phyloP scores from a whole-genome alignment of 2,888 invertebrate species.

The Ptilodon capucinus region DNA sequence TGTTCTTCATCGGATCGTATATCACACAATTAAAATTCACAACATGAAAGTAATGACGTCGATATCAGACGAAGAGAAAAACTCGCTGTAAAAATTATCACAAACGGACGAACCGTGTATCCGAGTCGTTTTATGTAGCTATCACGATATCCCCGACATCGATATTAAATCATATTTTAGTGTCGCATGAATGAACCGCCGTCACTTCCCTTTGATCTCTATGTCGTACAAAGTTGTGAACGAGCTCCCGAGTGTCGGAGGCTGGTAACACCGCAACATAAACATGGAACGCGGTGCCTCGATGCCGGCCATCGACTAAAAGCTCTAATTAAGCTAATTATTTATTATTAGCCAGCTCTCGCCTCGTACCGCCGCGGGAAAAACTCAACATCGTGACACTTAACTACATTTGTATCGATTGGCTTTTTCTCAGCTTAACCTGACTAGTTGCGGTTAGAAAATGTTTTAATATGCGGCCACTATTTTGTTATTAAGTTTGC shows the following conservation, averaged over 20 bases:
- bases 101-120: not conserved
- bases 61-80: not conserved
- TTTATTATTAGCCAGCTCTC: conserved; percentile 72
- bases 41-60: not conserved
- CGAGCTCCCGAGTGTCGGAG: not conserved
- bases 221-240: not conserved
- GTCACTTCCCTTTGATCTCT: conserved; percentile 16
- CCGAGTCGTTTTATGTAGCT: conserved; percentile 6
- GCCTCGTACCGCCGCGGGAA: conserved; percentile 46
- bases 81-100: not conserved
- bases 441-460: conserved; percentile 22
- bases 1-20: not conserved
- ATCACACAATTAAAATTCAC: not conserved
- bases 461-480: conserved; percentile 19
- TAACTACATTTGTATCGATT: conserved; percentile 60
- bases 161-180: conserved; percentile 21
- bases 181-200: conserved; percentile 9
- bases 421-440: conserved; percentile 42
- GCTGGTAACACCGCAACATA: conserved; percentile 9
- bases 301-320: conserved; percentile 59
- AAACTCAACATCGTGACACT: conserved; percentile 58
- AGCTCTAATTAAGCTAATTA: conserved; percentile 78
- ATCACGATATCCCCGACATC: conserved; percentile 8
- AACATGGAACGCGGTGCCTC: conserved; percentile 34
- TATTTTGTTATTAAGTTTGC: conserved; percentile 10